Percentiles rank a stretch among this genome's conserved stretches.
Evolutionary conservation across 2,888 invertebrate genomes (phyloP).

Genomic region (Lamellibrachia satsuma): DNA sequence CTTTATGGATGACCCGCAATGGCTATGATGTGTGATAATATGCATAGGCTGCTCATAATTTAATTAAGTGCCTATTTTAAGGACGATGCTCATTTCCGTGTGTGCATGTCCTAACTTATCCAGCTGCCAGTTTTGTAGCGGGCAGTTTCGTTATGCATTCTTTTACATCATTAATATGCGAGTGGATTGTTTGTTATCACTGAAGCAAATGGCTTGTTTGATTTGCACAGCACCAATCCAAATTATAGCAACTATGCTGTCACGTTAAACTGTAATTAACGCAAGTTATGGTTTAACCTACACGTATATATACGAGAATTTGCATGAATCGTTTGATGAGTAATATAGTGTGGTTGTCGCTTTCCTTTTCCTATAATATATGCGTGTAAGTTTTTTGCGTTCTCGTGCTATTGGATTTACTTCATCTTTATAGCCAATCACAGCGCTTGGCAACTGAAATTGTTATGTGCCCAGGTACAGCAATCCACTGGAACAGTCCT

Average conservation of each 20-base stretch:
- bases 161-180: not conserved
- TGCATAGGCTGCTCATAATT: not conserved
- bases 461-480: not conserved
- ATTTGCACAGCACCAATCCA: not conserved
- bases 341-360: not conserved
- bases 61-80: slow-evolving; percentile 1
- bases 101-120: not conserved
- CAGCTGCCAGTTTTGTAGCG: not conserved
- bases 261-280: not conserved
- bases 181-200: not conserved
- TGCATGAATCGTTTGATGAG: not conserved
- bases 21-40: not conserved
- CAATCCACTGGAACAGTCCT: not conserved
- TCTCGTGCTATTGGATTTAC: not conserved
- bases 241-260: slow-evolving; percentile 10
- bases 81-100: not conserved
- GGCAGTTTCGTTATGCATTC: slow-evolving; percentile 12
- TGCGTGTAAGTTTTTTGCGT: not conserved
- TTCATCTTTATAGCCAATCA: not conserved
- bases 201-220: not conserved
- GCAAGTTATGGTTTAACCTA: not conserved
- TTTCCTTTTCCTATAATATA: not conserved
- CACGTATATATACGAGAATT: not conserved
- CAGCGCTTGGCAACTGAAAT: not conserved
- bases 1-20: too few species aligned